Base-by-base conservation (phyloP, 2,888 invertebrate genomes). In the Brachycybe producta region DNA sequence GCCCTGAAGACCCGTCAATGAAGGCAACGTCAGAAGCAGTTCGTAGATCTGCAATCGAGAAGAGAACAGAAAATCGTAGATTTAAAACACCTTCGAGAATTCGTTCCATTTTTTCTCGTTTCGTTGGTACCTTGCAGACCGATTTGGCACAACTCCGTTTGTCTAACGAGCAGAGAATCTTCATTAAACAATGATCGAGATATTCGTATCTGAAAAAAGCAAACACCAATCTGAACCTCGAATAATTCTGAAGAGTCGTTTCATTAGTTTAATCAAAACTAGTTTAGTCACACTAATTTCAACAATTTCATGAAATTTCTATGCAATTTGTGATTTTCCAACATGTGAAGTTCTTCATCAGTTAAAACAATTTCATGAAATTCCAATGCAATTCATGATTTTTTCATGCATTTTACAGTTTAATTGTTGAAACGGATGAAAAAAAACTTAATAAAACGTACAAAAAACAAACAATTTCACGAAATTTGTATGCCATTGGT, bases 11-110 rank as follows among this genome's bases (percentile, higher is more conserved):
- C n/a, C 23, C n/a, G 11, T 43, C n/a, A 28, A 28, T 11, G 43
- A 43, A 19, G 23, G 21, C 2, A 30, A 13, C 1, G 27, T 19
- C 17, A 43, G 17, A 19, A 43, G 26, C 15, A 43, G 43, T 30
- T 43, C 43, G 21, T 43, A 43, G 32, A 43, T 43, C 43, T 43
- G 19, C 28, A 43, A 43, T 27, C n/a, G 2, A 13, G 2, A 13
- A 23, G 5, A 2, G 23, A 21, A 15, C 19, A 19, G 5, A 23
- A 5, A 40, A 15, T 21, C 5, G 8, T 40, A 2, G n/a, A 3
- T 3, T 15, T 2, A 8, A 5, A 13, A 17, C 23, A 11, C 40
- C 5, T 24, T 15, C 19, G 15, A 11, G 21, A 8, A 26, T 24
- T n/a, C 13, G 26, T 26, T 17, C 15, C 15, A 21, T 24, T 3